A percentile compares a stretch with the other conserved stretches of the same genome.
phyloP scores from a whole-genome alignment of 30 jellyfish, hydroid and myxozoan species.

The Nemopilema nomurai region DNA sequence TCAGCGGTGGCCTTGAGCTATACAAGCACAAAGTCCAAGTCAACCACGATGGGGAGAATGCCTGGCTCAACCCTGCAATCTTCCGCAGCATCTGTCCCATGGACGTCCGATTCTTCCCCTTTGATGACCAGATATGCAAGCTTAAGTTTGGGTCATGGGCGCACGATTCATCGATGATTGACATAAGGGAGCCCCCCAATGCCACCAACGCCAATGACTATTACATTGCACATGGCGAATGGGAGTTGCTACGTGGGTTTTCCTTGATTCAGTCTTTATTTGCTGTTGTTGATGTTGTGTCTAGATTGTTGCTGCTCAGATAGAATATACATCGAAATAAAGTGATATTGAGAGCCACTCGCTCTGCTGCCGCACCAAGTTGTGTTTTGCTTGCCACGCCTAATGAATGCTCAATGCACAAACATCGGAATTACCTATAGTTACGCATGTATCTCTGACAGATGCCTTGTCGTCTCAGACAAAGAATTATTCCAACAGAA shows the following conservation, averaged over 20 bases:
- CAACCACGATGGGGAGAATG: slow-evolving; percentile 14
- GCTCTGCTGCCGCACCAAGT: no score
- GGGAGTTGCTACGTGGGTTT: slow-evolving; percentile 30
- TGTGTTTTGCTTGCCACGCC: no score
- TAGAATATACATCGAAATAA: no score
- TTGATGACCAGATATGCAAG: slow-evolving; percentile 63
- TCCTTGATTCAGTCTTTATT: background rate
- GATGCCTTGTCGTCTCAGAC: no score
- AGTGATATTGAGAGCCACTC: no score
- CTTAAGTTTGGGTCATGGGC: slow-evolving; percentile 79
- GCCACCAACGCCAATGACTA: slow-evolving; percentile 24
- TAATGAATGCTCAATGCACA: no score
- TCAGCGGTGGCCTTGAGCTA: slow-evolving; percentile 52
- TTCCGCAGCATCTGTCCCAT: slow-evolving; percentile 57
- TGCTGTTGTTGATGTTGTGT: no score
- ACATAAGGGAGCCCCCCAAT: slow-evolving; percentile 6
- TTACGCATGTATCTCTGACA: no score
- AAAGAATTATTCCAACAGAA: no score
- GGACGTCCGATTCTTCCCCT: slow-evolving; percentile 69
- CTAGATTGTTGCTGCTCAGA: no score
- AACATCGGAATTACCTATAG: no score
- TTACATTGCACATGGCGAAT: slow-evolving; percentile 63
- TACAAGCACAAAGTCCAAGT: slow-evolving; percentile 50
- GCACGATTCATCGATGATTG: slow-evolving; percentile 57
- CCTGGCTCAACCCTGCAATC: slow-evolving; percentile 62